Evolutionary conservation across 2,113 vertebrate genomes (phyloP), one percentile per base, ranked within the genome.

Genomic region (Enhydra lutris): DNA sequence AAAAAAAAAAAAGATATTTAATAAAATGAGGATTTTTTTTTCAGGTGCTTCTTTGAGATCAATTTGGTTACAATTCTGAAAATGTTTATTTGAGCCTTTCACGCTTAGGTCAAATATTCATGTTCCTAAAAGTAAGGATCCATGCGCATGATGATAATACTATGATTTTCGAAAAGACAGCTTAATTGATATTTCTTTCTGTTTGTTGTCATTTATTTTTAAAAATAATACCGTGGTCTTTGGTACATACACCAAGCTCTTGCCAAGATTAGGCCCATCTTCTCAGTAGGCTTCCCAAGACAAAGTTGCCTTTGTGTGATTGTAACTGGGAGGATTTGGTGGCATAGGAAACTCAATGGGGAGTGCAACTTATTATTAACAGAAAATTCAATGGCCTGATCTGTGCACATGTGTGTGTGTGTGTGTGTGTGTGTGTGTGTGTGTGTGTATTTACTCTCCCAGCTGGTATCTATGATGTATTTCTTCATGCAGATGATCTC

Each of bases 291-390:
- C 89, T 98, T 98, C 98, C 98, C 97, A 96, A 98, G 97, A 99
- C 99, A 99, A 99, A 99, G 99, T 98, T 94, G 97, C 97, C 98
- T 99, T 99, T 99, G 99, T 99, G 79, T 93, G 86, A 91, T 97
- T 97, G 29, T 95, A 80, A 96, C 98, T 94, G 98, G 95, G 98
- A 98, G 97, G 97, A 89, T 99, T 98, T 98, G 98, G 98, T 98
- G 98, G 98, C 98, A 98, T 82, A 98, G 98, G 97, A 96, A 98
- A 97, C 97, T 98, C 97, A 97, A 39, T 79, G 94, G 97, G 98
- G 97, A 95, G 96, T 97, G 96, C 97, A 96, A 86, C 95, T 98
- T 98, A 95, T 97, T 95, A 95, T 97, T 96, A 98, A 97, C 97
- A 63, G 94, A 89, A 96, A 95, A 96, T 67, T 96, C 88, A 63